These are phyloP conservation scores for Globicephala melas DNA, from an alignment of 2,113 vertebrate genomes.

Conservation along the genomic window DNA sequence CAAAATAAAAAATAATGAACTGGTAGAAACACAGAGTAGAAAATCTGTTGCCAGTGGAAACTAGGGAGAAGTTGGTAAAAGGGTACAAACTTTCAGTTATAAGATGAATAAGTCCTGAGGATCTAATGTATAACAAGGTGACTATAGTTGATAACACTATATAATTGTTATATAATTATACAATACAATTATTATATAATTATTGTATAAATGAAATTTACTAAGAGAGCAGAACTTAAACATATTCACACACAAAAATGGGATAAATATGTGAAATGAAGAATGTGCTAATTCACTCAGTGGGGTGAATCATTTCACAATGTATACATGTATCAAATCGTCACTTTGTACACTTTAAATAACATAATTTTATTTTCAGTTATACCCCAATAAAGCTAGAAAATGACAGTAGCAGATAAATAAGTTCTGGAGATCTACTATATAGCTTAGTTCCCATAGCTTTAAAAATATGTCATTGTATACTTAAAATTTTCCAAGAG, in stretches of 20 bases:
- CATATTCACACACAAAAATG: background rate
- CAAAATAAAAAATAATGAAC: background rate
- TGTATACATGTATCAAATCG: background rate
- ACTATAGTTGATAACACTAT: background rate
- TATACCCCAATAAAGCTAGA: background rate
- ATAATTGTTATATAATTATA: background rate
- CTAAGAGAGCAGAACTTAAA: background rate
- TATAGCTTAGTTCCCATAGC: background rate
- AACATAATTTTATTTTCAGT: background rate
- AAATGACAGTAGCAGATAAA: background rate
- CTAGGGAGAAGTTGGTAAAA: background rate
- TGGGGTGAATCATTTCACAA: background rate
- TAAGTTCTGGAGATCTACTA: background rate
- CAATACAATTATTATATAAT: background rate
- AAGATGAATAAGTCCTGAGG: background rate
- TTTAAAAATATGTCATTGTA: background rate
- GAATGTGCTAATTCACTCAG: background rate
- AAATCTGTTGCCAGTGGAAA: background rate
- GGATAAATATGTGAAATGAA: background rate
- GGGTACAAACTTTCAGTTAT: background rate
- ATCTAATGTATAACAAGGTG: background rate
- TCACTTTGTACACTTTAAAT: background rate
- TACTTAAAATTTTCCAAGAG: background rate
- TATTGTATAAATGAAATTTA: background rate
- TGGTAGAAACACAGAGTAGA: background rate